Evolutionary conservation across 1,140 invertebrate genomes (phyloP), one percentile per base, ranked within the genome.

Genomic region (Vollenhovia emeryi): DNA sequence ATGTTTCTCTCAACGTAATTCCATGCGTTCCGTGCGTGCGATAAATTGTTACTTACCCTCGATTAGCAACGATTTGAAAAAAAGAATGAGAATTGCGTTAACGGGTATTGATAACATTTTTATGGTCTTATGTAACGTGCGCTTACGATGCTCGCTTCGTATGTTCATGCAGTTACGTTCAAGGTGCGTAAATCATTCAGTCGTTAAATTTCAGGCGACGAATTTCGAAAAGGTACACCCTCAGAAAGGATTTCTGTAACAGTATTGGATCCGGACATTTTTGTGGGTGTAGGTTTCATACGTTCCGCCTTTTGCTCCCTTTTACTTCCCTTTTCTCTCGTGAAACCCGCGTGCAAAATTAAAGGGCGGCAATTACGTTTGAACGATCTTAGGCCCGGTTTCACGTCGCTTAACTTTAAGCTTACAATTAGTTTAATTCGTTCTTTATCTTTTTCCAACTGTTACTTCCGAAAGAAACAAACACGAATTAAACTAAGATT

Each of bases 41-140:
- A 6, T 60, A 27, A 60, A 76, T 45, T 30, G 43, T 76, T 40
- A 52, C 5, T 71, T 55, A 66, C 11, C 2, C 13, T 66, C 13
- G 15, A 45, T 66, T 2, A 66, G 40, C 36, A 7, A 55, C 55
- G 40, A 55, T 40, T 57, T 68, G 3, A 36, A 21, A 52, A 66
- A 45, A 33, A 69, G 43, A 57, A 13, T 24, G 48, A 80, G 43
- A 69, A 80, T 79, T 66, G 62, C 76, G 45, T 80, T 71, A 52
- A 55, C 21, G 43, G 18, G 6, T 80, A 69, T 18, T 36, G 48
- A 80, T 69, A 80, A 80, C 24, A 69, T 69, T 80, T 79, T 80
- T 80, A 43, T 50, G 48, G 30, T 33, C 64, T 80, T 80, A 71
- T 24, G 13, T 48, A 80, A 80, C 78, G 18, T 8, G 13, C 24